phyloP scores from a whole-genome alignment of 1,140 invertebrate species.

The Nymphalis io region DNA sequence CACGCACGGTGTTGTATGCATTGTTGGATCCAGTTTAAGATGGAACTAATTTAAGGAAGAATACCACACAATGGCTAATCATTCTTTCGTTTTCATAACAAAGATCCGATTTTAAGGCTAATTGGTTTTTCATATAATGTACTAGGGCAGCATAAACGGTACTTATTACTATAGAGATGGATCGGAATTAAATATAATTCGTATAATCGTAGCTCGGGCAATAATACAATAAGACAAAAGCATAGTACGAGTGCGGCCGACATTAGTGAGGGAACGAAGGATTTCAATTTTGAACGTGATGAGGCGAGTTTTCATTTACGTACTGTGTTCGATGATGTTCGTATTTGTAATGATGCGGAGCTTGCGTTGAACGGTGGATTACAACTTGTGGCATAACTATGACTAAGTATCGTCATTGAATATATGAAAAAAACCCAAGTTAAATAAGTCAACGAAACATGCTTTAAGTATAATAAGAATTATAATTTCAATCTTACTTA shows the following conservation, averaged over 20 bases:
- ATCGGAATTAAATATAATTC: slow-evolving; percentile 79
- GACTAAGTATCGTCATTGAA: background rate
- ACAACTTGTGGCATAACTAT: background rate
- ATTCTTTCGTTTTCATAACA: slow-evolving; percentile 11
- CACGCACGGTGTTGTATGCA: slow-evolving; percentile 27
- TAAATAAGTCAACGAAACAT: background rate
- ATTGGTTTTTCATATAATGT: slow-evolving; percentile 27
- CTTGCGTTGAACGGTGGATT: slow-evolving; percentile 13
- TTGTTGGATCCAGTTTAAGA: slow-evolving; percentile 27
- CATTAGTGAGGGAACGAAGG: slow-evolving; percentile 62
- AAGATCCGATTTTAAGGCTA: slow-evolving; percentile 1
- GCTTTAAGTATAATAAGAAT: background rate
- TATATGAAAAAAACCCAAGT: background rate
- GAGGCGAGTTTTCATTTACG: slow-evolving; percentile 59
- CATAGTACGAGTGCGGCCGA: slow-evolving; percentile 58
- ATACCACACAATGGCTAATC: background rate
- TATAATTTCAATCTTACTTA: background rate
- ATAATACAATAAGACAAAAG: slow-evolving; percentile 72
- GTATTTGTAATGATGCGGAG: slow-evolving; percentile 29
- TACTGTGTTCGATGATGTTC: slow-evolving; percentile 36
- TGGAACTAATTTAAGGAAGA: slow-evolving; percentile 15
- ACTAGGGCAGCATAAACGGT: slow-evolving; percentile 32
- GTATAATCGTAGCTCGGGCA: slow-evolving; percentile 72
- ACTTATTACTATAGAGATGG: slow-evolving; percentile 64
- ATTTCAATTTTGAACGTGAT: slow-evolving; percentile 80